phyloP scores from a whole-genome alignment of 2,888 invertebrate genomes.

The Cerceris ruficornis region DNA sequence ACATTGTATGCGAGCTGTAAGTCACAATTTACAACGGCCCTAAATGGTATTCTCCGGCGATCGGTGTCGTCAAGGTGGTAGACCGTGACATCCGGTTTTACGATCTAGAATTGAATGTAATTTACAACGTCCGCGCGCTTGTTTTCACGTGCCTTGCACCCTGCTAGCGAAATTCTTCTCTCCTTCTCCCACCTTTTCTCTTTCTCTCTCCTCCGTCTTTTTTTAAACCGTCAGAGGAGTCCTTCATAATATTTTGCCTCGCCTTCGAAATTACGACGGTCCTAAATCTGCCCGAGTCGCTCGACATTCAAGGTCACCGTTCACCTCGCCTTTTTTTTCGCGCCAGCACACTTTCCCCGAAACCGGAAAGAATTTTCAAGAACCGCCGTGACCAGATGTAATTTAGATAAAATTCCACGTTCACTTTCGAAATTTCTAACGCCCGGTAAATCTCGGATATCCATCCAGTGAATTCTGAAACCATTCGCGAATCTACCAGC shows the following conservation, averaged over 20 bases:
- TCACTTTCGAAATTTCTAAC: slow-evolving; percentile 39
- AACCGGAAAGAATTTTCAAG: slow-evolving; percentile 28
- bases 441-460: not conserved
- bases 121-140: slow-evolving; percentile 71
- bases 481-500: too few relatives aligned
- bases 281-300: slow-evolving; percentile 26
- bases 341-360: slow-evolving; percentile 34
- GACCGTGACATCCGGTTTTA: slow-evolving; percentile 74
- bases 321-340: slow-evolving; percentile 11
- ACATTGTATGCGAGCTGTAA: slow-evolving; percentile 35
- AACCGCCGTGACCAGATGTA: slow-evolving; percentile 33
- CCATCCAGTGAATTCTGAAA: too few relatives aligned
- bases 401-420: slow-evolving; percentile 35
- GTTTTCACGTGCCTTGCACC: slow-evolving; percentile 54
- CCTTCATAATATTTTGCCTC: slow-evolving; percentile 48
- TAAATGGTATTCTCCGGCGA: slow-evolving; percentile 60
- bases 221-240: not conserved
- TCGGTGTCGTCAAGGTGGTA: slow-evolving; percentile 71
- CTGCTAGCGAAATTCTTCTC: slow-evolving; percentile 39
- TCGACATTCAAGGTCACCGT: slow-evolving; percentile 38
- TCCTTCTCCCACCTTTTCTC: not conserved
- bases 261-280: slow-evolving; percentile 5
- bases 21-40: slow-evolving; percentile 54
- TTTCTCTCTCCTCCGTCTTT: slow-evolving; percentile 3
- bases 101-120: slow-evolving; percentile 74